Evolutionary conservation across 2,888 invertebrate species (phyloP), one percentile per base, ranked within the genome.

Genomic region (Drosophila nr. fundita): DNA sequence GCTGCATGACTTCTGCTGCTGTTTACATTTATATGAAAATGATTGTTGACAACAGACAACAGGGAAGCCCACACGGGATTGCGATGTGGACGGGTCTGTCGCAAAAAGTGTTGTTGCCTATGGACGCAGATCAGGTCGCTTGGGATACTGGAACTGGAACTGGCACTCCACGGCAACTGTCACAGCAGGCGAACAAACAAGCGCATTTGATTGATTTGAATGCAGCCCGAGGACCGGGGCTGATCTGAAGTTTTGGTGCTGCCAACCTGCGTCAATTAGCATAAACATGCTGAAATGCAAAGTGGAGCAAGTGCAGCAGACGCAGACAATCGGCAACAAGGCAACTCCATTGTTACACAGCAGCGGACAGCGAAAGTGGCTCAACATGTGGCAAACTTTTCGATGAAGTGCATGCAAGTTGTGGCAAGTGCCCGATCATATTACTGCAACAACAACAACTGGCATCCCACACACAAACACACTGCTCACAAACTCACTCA

Each of bases 191-290:
- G 72, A 72, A 82, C 68, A 76, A 74, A 82, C 80, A 67, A 81
- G 80, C 79, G 77, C 74, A 49, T 83, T 87, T 87, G 89, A 89
- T 87, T 87, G 84, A 89, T 87, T 88, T 84, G 87, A 87, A 87
- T 82, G 86, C 38, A 29, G 21, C 2, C 21, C 15, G 45, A 24
- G 8, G 24, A 4, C 6, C 42, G 42, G 13, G 8, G 32, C 45
- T 38, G 58, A n/a, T 30, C n/a, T 38, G 7, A 34, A 36, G 40
- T 29, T 45, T 50, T 66, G 65, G 87, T 71, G 87, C 83, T 87
- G 88, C 88, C 88, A 88, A 85, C 88, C 71, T 83, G 88, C 49
- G 58, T 61, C 86, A 88, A 86, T 86, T 86, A 86, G 85, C 85
- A 86, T 86, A 80, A 83, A 80, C 83, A 72, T 78, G 85, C 73